phyloP scores from a whole-genome alignment of 1,140 invertebrate genomes.

The Probaryconus sp. region DNA sequence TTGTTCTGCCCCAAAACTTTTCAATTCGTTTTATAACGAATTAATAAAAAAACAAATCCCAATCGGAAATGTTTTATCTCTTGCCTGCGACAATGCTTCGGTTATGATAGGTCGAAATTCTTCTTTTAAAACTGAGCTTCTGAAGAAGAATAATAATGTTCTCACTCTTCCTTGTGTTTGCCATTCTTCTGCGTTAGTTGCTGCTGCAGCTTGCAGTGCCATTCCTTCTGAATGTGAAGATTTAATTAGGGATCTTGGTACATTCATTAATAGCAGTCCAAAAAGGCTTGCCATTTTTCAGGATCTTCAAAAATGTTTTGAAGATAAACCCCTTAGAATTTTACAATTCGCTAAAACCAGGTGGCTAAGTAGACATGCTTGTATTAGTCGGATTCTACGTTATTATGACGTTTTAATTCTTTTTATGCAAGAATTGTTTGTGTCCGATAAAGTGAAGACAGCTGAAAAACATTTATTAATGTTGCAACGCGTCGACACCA shows the following conservation, averaged over 20 bases:
- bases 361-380: not conserved
- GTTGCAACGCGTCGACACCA: not conserved
- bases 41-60: slow-evolving; percentile 12
- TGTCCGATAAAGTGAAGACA: no score
- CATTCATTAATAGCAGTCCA: not conserved
- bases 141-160: not conserved
- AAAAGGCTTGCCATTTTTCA: not conserved
- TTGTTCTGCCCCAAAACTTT: not conserved
- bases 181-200: slow-evolving; percentile 5
- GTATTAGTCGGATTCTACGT: not conserved
- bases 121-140: not conserved
- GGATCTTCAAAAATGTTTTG: not conserved
- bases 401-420: no score
- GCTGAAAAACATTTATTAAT: no score
- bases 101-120: not conserved
- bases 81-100: not conserved
- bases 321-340: not conserved
- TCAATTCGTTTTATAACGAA: not conserved
- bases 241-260: not conserved
- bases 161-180: not conserved
- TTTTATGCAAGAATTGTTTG: no score
- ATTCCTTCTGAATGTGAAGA: not conserved
- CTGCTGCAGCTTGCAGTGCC: not conserved
- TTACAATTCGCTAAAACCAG: not conserved
- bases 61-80: slow-evolving; percentile 2